phyloP scores from a whole-genome alignment of 2,797 vertebrate genomes.

The Tiaroga cobitis region DNA sequence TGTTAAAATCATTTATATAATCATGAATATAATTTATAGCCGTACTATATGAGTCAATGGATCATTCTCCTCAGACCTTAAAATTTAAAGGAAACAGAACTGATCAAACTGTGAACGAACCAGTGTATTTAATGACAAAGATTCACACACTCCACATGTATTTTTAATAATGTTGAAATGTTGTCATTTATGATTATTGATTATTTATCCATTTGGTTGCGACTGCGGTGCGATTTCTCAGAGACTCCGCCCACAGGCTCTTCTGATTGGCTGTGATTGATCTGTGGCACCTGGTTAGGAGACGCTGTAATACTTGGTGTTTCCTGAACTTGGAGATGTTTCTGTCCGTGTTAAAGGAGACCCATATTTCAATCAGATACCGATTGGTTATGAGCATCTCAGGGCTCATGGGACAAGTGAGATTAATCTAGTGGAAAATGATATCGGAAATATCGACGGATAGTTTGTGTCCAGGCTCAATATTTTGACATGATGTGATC shows the following conservation, averaged over 20 bases:
- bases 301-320: not conserved
- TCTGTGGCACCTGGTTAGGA: too few relatives aligned
- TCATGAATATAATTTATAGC: too few relatives aligned
- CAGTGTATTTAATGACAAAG: too few relatives aligned
- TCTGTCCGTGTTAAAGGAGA: not conserved
- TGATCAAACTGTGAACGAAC: too few relatives aligned
- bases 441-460: not conserved
- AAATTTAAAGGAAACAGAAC: too few relatives aligned
- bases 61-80: too few relatives aligned
- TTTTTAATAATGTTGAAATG: not conserved
- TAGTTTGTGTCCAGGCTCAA: slow-evolving; percentile 37
- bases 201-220: not conserved
- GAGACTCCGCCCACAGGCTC: not conserved
- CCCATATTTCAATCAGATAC: not conserved
- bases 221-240: not conserved
- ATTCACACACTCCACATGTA: not conserved
- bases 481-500: slow-evolving; percentile 65
- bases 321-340: not conserved
- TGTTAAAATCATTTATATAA: too few relatives aligned
- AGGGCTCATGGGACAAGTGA: not conserved
- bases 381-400: not conserved
- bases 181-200: not conserved
- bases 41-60: too few relatives aligned
- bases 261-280: not conserved
- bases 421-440: not conserved